Conservation (phyloP, 2,797 vertebrate species). For the Rhynchonycteris naso region DNA sequence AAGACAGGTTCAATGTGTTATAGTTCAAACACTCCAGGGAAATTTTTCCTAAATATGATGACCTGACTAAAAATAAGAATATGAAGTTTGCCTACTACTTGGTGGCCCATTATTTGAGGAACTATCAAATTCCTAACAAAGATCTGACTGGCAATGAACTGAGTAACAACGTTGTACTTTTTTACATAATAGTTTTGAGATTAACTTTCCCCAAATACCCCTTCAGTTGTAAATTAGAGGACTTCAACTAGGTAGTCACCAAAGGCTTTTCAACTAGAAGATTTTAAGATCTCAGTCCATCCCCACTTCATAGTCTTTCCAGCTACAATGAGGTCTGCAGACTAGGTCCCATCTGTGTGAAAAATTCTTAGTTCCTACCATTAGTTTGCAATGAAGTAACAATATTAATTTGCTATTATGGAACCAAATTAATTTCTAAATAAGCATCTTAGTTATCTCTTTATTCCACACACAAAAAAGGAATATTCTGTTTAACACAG, state of each 20-base stretch:
- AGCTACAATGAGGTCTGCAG: not conserved
- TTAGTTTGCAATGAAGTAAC: slow-evolving; percentile 76
- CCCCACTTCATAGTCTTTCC: not conserved
- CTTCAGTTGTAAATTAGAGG: not conserved
- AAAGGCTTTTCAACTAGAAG: not conserved
- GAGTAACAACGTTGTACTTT: not conserved
- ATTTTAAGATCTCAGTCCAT: not conserved
- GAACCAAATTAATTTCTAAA: slow-evolving; percentile 74
- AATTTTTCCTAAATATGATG: slow-evolving; percentile 5
- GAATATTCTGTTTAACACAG: slow-evolving; percentile 57
- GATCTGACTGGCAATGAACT: not conserved
- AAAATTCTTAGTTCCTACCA: slow-evolving; percentile 71
- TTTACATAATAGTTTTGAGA: slow-evolving; percentile 24
- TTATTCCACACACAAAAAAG: slow-evolving; percentile 33
- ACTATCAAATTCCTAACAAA: slow-evolving; percentile 45
- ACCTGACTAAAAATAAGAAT: slow-evolving; percentile 2
- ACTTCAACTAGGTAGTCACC: not conserved
- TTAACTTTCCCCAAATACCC: not conserved
- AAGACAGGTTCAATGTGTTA: slow-evolving; percentile 2
- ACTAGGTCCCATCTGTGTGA: slow-evolving; percentile 50
- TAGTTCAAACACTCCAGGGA: not conserved
- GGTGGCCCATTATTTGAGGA: not conserved
- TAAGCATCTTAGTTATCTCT: slow-evolving; percentile 76
- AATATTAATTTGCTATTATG: slow-evolving; percentile 70
- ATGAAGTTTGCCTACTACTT: not conserved